A percentile compares a stretch with the other conserved stretches of the same genome.
Conservation (phyloP, 2,888 invertebrate genomes). For the Zeuzera pyrina region DNA sequence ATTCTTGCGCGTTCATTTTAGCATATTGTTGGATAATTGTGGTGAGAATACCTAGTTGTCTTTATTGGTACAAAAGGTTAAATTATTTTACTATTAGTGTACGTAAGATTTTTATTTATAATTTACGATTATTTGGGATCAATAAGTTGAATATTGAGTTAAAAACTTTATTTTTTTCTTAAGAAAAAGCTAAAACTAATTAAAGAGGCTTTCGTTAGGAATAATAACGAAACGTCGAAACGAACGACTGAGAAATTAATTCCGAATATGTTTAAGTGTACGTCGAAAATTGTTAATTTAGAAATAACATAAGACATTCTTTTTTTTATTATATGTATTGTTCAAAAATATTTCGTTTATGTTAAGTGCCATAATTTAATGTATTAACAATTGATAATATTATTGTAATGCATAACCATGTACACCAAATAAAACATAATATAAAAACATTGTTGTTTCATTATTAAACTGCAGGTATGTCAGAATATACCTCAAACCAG, state of each 20-base stretch:
- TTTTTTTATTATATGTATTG: slow-evolving; percentile 53
- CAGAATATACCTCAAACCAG: no score
- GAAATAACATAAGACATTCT: slow-evolving; percentile 48
- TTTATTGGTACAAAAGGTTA: slow-evolving; percentile 64
- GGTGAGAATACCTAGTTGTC: slow-evolving; percentile 53
- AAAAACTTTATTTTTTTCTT: slow-evolving; percentile 67
- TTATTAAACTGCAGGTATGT: no score
- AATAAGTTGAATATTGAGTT: slow-evolving; percentile 60
- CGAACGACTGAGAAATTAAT: slow-evolving; percentile 72
- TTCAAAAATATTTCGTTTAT: slow-evolving; percentile 54
- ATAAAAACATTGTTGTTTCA: slow-evolving; percentile 44
- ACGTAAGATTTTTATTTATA: slow-evolving; percentile 55
- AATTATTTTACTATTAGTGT: slow-evolving; percentile 50
- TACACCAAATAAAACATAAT: slow-evolving; percentile 70
- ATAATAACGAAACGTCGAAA: slow-evolving; percentile 47
- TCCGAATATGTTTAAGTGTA: slow-evolving; percentile 56
- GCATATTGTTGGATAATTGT: slow-evolving; percentile 38
- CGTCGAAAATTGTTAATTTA: slow-evolving; percentile 31
- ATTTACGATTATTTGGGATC: slow-evolving; percentile 60
- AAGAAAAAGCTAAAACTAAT: slow-evolving; percentile 38
- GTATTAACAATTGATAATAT: slow-evolving; percentile 69
- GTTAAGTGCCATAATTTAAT: slow-evolving; percentile 73
- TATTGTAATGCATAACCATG: slow-evolving; percentile 71
- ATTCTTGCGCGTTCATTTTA: slow-evolving; percentile 64
- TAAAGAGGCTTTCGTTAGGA: slow-evolving; percentile 57